Conservation (phyloP, 2,797 vertebrate genomes). For the Pangasius macronema region DNA sequence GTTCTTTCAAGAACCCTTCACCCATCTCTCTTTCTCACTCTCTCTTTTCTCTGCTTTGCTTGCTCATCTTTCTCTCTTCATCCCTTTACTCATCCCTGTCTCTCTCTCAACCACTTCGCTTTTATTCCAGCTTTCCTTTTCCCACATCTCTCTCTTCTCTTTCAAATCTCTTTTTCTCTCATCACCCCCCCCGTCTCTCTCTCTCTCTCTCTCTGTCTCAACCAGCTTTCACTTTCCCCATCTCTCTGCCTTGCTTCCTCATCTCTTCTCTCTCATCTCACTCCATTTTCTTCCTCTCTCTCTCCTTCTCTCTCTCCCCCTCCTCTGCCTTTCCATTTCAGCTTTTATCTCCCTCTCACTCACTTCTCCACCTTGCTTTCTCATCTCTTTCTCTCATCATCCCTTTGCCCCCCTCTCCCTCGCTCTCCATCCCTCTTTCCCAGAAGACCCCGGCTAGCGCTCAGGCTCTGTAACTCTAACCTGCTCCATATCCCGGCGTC, state of each 20-base stretch:
- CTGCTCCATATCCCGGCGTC: slow-evolving; percentile 27
- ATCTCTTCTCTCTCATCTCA: neutral
- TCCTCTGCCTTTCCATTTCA: slow-evolving; percentile 55
- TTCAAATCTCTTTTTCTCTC: neutral
- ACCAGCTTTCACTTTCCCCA: neutral
- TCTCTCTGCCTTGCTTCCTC: neutral
- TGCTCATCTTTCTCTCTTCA: neutral
- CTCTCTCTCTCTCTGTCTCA: too few species aligned
- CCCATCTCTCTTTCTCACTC: neutral
- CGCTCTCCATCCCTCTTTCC: slow-evolving; percentile 13
- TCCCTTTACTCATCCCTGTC: neutral
- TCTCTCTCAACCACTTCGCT: neutral
- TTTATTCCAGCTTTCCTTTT: neutral
- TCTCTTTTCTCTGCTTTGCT: neutral
- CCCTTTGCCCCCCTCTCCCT: neutral
- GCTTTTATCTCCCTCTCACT: neutral
- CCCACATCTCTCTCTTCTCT: slow-evolving; percentile 37
- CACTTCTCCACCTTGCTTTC: neutral
- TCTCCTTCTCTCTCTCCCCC: slow-evolving; percentile 9
- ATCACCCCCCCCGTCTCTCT: neutral
- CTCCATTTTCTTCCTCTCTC: neutral
- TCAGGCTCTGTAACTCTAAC: slow-evolving; percentile 43
- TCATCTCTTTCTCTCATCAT: slow-evolving; percentile 6
- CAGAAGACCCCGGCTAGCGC: neutral
- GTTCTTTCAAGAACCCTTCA: neutral